Conservation (phyloP, 2,797 vertebrate species). For the Amazona ochrocephala region DNA sequence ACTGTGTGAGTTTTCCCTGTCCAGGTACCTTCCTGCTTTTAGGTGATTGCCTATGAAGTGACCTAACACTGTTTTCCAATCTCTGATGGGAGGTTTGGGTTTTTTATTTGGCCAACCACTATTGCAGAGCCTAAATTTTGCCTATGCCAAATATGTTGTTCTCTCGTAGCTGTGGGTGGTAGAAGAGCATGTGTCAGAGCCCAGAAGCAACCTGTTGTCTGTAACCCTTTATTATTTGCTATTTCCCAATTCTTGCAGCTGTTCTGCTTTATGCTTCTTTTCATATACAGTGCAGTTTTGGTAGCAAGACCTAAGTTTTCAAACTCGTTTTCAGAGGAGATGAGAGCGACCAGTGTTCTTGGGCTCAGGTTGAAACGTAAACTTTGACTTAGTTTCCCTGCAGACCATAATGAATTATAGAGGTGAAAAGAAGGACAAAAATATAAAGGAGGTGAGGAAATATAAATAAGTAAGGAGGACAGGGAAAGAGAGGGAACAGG, state of each 20-base stretch:
- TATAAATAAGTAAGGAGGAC: not conserved
- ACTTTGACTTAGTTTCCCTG: slow-evolving; percentile 7
- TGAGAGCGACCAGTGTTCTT: not conserved
- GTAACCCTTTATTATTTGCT: not conserved
- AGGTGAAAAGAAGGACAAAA: not conserved
- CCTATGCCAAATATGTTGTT: not conserved
- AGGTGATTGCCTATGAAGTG: not conserved
- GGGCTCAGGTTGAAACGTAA: not conserved
- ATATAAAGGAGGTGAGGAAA: not conserved
- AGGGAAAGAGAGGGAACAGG: not conserved
- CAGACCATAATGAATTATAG: not conserved
- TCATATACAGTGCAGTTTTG: not conserved
- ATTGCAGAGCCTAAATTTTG: not conserved
- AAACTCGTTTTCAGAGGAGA: not conserved
- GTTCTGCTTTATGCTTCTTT: not conserved
- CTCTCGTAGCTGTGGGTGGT: not conserved
- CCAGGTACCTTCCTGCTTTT: not conserved
- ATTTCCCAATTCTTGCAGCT: not conserved
- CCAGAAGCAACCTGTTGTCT: not conserved
- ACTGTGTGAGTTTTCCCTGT: not conserved
- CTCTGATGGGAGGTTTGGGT: accelerated
- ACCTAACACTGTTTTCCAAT: not conserved
- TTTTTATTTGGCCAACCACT: not conserved
- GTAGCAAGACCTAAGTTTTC: not conserved
- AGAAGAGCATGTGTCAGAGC: not conserved